Evolutionary conservation across 2,888 invertebrate species (phyloP), one percentile per base, ranked within the genome.

Genomic region (Drosophila austrosaltans): DNA sequence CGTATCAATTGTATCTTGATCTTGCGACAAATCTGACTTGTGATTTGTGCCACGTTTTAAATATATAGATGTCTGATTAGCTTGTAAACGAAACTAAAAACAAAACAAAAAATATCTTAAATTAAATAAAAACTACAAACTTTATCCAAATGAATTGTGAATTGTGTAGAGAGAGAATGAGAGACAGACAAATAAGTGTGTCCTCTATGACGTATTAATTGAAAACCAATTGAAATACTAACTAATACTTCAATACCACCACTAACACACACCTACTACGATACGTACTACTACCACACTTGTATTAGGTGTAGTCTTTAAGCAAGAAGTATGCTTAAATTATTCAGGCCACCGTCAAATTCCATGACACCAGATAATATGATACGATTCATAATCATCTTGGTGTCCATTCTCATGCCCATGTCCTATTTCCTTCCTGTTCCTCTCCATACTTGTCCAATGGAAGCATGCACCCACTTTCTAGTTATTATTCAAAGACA

Each of bases 1-100:
- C 82, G 86, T 82, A 83, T 83, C 88, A 88, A 75, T 80, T 88
- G 88, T 83, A 83, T 80, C 88, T 82, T 82, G 80, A 83, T 87
- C 82, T 83, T 82, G 88, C 83, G 81, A 83, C 83, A 83, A 83
- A 83, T 83, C 89, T 86, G 81, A 82, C 78, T 84, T 84, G 89
- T 87, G 89, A 84, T 87, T 85, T 85, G 84, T 89, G 89, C 89
- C 85, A 89, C 84, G 76, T 87, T 85, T 84, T 88, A 83, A 86
- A 85, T 87, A 57, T 57, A 89, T 85, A 78, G 87, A 88, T 88
- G 87, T 88, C 87, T 88, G 90, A 88, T 79, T 88, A 88, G 88
- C 81, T 76, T 78, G 82, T 88, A 88, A 79, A 78, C 63, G 67
- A 71, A 70, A 53, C 69, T 68, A 75, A 73, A 62, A 63, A 72